Evolutionary conservation across 2,888 invertebrate species (phyloP), one percentile per base, ranked within the genome.

Genomic region (Antitype chi): DNA sequence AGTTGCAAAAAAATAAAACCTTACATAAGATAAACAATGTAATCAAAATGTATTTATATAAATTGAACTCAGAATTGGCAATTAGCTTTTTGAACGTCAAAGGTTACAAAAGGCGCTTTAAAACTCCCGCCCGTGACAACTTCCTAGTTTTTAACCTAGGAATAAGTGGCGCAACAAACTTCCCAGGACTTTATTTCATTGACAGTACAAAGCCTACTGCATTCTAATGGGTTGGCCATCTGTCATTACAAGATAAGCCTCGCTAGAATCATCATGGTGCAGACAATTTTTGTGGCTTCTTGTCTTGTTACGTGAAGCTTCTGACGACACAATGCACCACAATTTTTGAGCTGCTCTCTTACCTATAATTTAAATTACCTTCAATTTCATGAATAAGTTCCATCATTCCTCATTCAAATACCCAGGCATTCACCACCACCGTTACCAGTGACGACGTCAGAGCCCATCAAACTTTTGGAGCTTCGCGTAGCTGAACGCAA

Each of bases 401-500:
- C 6, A 28, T 73, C 25, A 49, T 49, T 47, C 1, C 0, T 49
- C 32, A 59, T 67, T 2, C 13, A 74, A 60, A 53, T 76, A 32
- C 70, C 0, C 84, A 97, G 97, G 94, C 94, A 96, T 92, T 97
- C 96, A 28, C 96, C 97, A 9, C 97, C 96, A 6, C 97, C 97
- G 38, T 90, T 95, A n/a, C 95, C 96, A 20, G 94, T 96, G 72
- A 95, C 95, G 59, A 94, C 94, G 2, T 93, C 96, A n/a, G 97
- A 97, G 80, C 96, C 97, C 52, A 98, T 98, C 91, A 99, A 99
- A 91, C 94, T 99, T 64, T 97, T 98, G 89, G 98, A 99, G 90
- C 94, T 98, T 78, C 97, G 98, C 87, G 98, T 99, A 89, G 98
- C 98, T 84, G 98, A 99, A 93, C 97, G 98, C 81, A 98, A 98